Evolutionary conservation across 2,113 vertebrate genomes (phyloP).

Genomic region (Kryptolebias marmoratus): DNA sequence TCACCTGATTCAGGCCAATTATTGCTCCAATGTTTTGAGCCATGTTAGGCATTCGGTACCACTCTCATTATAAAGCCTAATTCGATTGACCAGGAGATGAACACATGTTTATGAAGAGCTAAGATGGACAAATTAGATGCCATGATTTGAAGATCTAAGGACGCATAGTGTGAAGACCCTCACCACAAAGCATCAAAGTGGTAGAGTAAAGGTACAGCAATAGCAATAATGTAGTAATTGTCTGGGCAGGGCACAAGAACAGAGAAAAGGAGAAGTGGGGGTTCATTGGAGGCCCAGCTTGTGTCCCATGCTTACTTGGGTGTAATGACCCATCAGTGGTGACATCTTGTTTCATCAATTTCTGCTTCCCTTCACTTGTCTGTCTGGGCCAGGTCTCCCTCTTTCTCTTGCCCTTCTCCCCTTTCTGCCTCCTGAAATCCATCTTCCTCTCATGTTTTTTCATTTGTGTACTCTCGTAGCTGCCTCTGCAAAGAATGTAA

Average conservation of each 20-base stretch:
- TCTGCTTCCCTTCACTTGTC: slow-evolving; percentile 80
- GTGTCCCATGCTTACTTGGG: slow-evolving; percentile 79
- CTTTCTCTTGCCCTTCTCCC: slow-evolving; percentile 52
- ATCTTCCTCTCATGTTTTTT: slow-evolving; percentile 41
- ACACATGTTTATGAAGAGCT: slow-evolving; percentile 51
- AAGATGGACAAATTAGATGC: slow-evolving; percentile 53
- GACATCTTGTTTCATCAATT: slow-evolving; percentile 81
- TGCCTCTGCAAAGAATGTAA: slow-evolving; percentile 28
- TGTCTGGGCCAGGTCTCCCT: slow-evolving; percentile 60
- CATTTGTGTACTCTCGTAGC: slow-evolving; percentile 5
- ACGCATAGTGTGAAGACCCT: slow-evolving; percentile 42
- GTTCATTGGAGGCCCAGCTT: slow-evolving; percentile 52
- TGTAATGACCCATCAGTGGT: slow-evolving; percentile 79
- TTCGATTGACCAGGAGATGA: slow-evolving; percentile 67
- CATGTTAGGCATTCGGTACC: slow-evolving; percentile 50
- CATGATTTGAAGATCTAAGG: slow-evolving; percentile 20
- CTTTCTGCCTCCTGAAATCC: slow-evolving; percentile 59
- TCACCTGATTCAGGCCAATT: slow-evolving; percentile 77
- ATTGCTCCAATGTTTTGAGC: slow-evolving; percentile 61
- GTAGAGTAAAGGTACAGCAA: slow-evolving; percentile 28
- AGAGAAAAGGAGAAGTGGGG: slow-evolving; percentile 21
- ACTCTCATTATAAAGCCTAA: slow-evolving; percentile 63
- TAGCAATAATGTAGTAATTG: slow-evolving; percentile 40
- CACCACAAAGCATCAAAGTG: slow-evolving; percentile 13
- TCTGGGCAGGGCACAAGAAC: slow-evolving; percentile 38